phyloP scores from a whole-genome alignment of 1,140 invertebrate species.

The Atta texana region DNA sequence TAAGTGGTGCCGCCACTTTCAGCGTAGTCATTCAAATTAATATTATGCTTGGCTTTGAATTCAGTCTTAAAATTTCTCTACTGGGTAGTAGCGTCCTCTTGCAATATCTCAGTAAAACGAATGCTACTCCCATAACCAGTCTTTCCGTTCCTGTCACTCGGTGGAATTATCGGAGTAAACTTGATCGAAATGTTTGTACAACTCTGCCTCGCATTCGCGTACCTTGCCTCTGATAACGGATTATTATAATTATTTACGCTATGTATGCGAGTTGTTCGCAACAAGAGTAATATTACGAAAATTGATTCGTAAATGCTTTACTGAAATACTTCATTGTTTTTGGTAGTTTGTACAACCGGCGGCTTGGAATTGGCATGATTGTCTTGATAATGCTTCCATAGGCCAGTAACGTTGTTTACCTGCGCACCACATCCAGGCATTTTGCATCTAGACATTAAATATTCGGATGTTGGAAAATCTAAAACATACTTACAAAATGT shows the following conservation, averaged over 20 bases:
- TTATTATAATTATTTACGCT: conserved; percentile 22
- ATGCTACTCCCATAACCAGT: conserved; percentile 83
- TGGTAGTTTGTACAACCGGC: conserved; percentile 75
- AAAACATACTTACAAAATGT: neutral
- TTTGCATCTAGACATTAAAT: conserved; percentile 79
- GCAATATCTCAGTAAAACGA: conserved; percentile 79
- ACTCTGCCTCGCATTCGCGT: conserved; percentile 81
- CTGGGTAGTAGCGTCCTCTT: conserved; percentile 77
- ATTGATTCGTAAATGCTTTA: conserved; percentile 65
- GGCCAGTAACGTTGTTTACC: conserved; percentile 81
- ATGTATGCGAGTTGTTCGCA: neutral
- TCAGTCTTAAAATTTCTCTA: conserved; percentile 85
- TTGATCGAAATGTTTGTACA: conserved; percentile 83
- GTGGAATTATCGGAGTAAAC: conserved; percentile 78
- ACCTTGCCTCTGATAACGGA: conserved; percentile 80
- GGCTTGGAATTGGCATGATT: conserved; percentile 84
- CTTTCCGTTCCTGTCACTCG: conserved; percentile 80
- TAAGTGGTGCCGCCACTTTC: conserved; percentile 69
- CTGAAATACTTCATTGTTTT: conserved; percentile 82
- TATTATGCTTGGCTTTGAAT: conserved; percentile 83
- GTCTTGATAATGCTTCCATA: conserved; percentile 85
- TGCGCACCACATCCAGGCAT: conserved; percentile 84
- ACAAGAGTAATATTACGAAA: conserved; percentile 18
- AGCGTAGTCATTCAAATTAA: conserved; percentile 77
- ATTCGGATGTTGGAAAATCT: conserved; percentile 16